These are phyloP conservation scores for Grammomys surdaster DNA, from an alignment of 2,113 vertebrate species.

Conservation along the genomic window DNA sequence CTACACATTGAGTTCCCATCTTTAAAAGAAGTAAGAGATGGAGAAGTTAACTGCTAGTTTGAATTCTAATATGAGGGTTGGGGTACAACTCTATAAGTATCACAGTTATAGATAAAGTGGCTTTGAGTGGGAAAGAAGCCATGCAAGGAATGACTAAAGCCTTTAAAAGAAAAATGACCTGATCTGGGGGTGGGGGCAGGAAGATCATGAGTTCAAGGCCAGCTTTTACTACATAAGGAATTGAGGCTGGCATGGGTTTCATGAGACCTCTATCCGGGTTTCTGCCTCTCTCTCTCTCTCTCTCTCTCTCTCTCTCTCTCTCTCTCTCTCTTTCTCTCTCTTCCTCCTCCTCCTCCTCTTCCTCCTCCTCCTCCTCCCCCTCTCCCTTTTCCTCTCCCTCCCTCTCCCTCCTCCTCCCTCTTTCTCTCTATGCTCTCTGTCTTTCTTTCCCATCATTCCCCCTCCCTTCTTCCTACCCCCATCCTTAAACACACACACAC, in stretches of 20 bases:
- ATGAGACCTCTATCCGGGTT: not conserved
- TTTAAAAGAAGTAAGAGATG: not conserved
- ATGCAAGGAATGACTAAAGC: not conserved
- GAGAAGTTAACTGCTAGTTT: not conserved
- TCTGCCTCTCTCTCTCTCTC: not conserved
- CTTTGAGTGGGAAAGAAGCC: not conserved
- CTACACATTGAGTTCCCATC: not conserved
- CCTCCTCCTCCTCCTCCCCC: not conserved
- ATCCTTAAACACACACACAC: not conserved
- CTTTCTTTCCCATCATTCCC: accelerated
- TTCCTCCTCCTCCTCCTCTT: accelerated
- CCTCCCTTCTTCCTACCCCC: not conserved
- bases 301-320: not conserved
- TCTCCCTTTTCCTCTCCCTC: no score
- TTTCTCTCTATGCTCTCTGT: no score
- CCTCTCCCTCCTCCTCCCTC: no score
- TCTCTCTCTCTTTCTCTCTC: no score
- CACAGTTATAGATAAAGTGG: not conserved
- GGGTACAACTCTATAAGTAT: not conserved
- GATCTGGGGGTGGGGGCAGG: not conserved
- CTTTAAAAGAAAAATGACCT: conserved; percentile 53
- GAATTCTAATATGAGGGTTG: not conserved
- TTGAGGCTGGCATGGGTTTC: not conserved
- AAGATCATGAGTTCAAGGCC: not conserved
- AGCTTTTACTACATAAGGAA: not conserved